Base-by-base conservation (phyloP, 2,888 invertebrate genomes). In the Cenopis cana region DNA sequence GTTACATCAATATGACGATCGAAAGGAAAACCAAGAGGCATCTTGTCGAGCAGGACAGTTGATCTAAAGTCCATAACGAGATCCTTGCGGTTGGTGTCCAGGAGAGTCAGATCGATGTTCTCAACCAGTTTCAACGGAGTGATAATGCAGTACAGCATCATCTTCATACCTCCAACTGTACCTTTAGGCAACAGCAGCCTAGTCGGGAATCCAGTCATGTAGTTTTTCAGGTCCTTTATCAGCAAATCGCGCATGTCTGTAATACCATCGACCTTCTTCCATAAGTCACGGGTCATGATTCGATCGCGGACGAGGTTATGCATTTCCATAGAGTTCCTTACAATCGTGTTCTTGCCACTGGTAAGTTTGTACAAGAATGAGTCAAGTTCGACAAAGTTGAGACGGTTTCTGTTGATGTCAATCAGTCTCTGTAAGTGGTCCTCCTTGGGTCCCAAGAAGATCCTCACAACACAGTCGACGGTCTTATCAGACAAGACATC, bases 111-210 rank as follows among this genome's bases (percentile, higher is more conserved):
- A 68, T 92, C 91, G 50, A 89, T 82, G 73, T 89, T 90, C 52
- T 92, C 91, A 0, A 92, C 88, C 60, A 88, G 70, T 75, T 88
- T 92, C 79, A 94, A 85, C 52, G 95, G 95, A 41, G 93, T 93
- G 12, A 96, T 93, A 74, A 95, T 94, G 64, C 95, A 94, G 87
- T 95, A 96, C 56, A 96, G 78, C 80, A 95, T 92, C 93, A 95
- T 94, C 29, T 94, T 93, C 89, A 95, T 90, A 65, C 97, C 97
- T 72, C 95, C 95, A 65, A 89, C 87, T 75, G 86, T 94, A 82
- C 97, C 97, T 79, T 93, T 96, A 54, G 97, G 97, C 66, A 97
- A 89, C 50, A 97, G 83, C 55, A 97, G 90, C 77, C 96, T 95
- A 33, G 95, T 93, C 2, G 97, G 97, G 94, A 96, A 96, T 64